Percentiles rank a stretch among this genome's conserved stretches.
These are phyloP conservation scores for Phragmatobia fuliginosa DNA, from an alignment of 2,888 invertebrate genomes.

Conservation along the genomic window DNA sequence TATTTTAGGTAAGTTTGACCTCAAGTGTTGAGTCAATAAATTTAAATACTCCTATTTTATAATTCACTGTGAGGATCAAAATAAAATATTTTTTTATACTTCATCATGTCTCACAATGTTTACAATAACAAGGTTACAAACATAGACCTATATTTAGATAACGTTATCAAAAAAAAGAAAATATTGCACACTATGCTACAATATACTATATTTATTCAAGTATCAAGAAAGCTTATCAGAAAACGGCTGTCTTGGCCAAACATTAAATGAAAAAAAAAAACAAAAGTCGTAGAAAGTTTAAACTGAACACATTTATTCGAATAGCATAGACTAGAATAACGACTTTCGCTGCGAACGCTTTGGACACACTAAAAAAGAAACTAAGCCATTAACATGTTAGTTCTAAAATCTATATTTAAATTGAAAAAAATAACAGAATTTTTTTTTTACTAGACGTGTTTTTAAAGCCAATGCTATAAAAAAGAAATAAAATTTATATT, in stretches of 20 bases:
- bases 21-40: neutral
- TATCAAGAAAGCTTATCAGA: conserved; percentile 8
- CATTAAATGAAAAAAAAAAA: conserved; percentile 15
- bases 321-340: conserved; percentile 22
- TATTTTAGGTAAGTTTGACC: neutral
- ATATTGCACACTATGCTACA: conserved; percentile 14
- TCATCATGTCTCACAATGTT: neutral
- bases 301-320: conserved; percentile 18
- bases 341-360: conserved; percentile 23
- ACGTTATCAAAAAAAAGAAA: conserved; percentile 5
- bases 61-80: neutral
- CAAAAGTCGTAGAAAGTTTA: conserved; percentile 26
- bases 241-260: conserved; percentile 3
- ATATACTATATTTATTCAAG: conserved; percentile 1
- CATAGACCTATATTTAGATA: conserved; percentile 8
- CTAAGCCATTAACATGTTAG: neutral
- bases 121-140: conserved; percentile 6
- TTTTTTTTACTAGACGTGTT: neutral
- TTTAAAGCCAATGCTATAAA: neutral
- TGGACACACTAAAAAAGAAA: conserved; percentile 2
- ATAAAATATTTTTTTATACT: neutral
- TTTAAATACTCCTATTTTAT: neutral
- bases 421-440: conserved; percentile 1
- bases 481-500: neutral
- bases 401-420: neutral